phyloP scores from a whole-genome alignment of 53 echinoderm and acorn worm species.

The Paracentrotus lividus region DNA sequence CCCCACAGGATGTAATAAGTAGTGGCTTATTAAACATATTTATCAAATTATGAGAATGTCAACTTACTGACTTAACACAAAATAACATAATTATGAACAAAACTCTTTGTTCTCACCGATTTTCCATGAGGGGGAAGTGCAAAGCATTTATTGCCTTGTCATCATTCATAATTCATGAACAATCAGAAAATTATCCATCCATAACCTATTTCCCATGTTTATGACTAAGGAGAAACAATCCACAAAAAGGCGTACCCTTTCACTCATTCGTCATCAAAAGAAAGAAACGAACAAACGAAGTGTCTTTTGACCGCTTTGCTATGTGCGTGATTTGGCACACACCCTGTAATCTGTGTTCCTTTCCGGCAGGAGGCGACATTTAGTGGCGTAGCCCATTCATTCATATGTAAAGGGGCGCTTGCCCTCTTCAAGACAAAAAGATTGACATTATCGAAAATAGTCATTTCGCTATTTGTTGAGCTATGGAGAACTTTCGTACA shows the following conservation, averaged over 20 bases:
- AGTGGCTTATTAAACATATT: no score
- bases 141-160: slow-evolving; percentile 38
- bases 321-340: slow-evolving; percentile 22
- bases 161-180: slow-evolving; percentile 27
- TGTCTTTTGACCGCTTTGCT: slow-evolving; percentile 18
- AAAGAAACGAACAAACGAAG: neutral
- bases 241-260: neutral
- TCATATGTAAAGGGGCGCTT: neutral
- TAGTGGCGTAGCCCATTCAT: slow-evolving; percentile 2
- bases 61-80: neutral
- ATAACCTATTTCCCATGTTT: neutral
- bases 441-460: neutral
- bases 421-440: neutral
- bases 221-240: slow-evolving; percentile 35
- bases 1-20: no score
- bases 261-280: slow-evolving; percentile 13
- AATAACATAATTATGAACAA: neutral
- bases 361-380: slow-evolving; percentile 11
- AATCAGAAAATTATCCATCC: neutral
- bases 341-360: slow-evolving; percentile 1
- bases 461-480: neutral
- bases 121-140: neutral
- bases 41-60: neutral
- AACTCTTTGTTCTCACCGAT: neutral
- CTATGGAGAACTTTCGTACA: neutral